Evolutionary conservation across 2,113 vertebrate genomes (phyloP).

Genomic region (Stigmatopora argus): DNA sequence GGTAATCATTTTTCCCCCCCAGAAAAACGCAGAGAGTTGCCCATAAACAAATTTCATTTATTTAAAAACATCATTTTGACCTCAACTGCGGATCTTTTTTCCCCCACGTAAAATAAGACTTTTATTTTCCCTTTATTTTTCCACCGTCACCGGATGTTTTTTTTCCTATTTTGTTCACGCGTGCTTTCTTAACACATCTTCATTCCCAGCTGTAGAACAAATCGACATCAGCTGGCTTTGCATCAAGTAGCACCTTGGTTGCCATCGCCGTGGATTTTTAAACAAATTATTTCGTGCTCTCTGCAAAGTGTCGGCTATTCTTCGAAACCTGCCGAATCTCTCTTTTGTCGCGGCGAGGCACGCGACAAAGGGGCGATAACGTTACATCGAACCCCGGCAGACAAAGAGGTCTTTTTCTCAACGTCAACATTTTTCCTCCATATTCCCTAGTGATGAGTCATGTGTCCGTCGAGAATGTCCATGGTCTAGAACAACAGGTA

Average conservation of each 20-base stretch:
- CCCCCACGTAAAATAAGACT: background rate
- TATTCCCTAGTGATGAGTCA: constrained; percentile 97
- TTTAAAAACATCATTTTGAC: background rate
- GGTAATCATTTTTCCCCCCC: background rate
- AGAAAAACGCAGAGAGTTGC: background rate
- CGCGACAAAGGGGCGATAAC: constrained; percentile 31
- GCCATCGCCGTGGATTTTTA: constrained; percentile 22
- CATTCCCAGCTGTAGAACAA: constrained; percentile 41
- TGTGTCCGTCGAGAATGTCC: constrained; percentile 95
- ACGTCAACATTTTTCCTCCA: constrained; percentile 73
- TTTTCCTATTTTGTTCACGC: rapidly evolving
- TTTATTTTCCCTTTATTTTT: constrained; percentile 37
- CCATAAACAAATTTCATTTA: background rate
- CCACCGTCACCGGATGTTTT: constrained; percentile 25
- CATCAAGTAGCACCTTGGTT: constrained; percentile 37
- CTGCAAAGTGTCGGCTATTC: constrained; percentile 10
- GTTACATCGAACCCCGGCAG: constrained; percentile 60
- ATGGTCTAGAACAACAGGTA: constrained; percentile 97
- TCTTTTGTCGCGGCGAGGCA: constrained; percentile 23
- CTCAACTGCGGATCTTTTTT: background rate
- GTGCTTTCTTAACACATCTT: constrained; percentile 11
- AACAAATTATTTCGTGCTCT: constrained; percentile 9
- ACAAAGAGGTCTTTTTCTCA: constrained; percentile 71
- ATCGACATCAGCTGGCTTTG: constrained; percentile 56
- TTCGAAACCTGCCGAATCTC: constrained; percentile 13